Base-by-base conservation (phyloP, 30 jellyfish, hydroid and myxozoan genomes). In the Pseudorhiza aurosa region DNA sequence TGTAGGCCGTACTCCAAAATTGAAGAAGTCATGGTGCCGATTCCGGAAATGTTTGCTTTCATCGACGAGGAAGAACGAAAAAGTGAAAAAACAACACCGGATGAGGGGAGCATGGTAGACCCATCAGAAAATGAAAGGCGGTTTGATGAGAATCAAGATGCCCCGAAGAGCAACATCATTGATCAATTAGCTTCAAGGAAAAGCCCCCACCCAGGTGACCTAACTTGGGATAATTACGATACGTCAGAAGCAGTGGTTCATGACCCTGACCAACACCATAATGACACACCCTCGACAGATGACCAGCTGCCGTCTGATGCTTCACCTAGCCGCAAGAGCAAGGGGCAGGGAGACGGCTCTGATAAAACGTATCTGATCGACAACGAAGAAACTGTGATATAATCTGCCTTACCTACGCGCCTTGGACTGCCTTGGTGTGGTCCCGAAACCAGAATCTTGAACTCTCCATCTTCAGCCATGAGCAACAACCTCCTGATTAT, bases 151-250 rank as follows among this genome's bases (percentile, higher is more conserved):
- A 21, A 27, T 46, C 10, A 36, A 2, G 69, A 47, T 15, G 26
- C 2, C 19, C 25, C 22, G 63, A 18, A 19, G 1, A n/a, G 11
- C 4, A n/a, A 15, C 25, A 19, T 18, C 17, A 22, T 19, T 15
- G 25, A 27, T 9, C 42, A 42, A 10, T 11, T 44, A 22, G 68
- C 69, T 8, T 2, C 2, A 7, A 22, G 69, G 14, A 28, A 44
- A 30, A 68, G 44, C 15, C 27, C 82, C 17, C 24, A n/a, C 0
- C 46, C 35, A 12, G 30, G 53, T 2, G 88, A 76, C 57, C 33
- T 57, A 12, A 76, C 88, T 2, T 76, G 88, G 88, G 88, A 76
- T 32, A 65, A 49, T 29, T 76, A 76, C 40, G 88, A 76, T 40
- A 60, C 88, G 1, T 76, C 88, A 25, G 42, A 76, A 26, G 88